phyloP scores from a whole-genome alignment of 2,797 vertebrate species.

The Trachurus trachurus region DNA sequence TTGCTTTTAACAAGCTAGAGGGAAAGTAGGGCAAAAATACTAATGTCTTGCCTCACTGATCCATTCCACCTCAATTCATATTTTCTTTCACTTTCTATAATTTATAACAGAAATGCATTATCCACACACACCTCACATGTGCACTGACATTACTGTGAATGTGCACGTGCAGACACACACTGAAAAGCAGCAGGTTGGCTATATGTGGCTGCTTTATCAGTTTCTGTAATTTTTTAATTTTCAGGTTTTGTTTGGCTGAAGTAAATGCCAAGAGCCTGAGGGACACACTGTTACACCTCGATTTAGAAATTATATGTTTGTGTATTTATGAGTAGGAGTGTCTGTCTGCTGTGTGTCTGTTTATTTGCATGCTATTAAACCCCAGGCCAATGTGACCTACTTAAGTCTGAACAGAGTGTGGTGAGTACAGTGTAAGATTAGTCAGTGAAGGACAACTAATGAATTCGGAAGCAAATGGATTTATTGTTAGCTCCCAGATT shows the following conservation, averaged over 20 bases:
- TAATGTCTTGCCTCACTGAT: conserved; percentile 79
- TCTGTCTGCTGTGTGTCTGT: conserved; percentile 3
- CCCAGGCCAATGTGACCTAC: conserved; percentile 11
- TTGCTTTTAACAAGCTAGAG: conserved; percentile 86
- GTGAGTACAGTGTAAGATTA: conserved; percentile 30
- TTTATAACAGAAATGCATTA: conserved; percentile 61
- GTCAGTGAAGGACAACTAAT: conserved; percentile 25
- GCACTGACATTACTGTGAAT: background rate
- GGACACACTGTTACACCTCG: conserved; percentile 4
- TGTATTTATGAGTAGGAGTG: background rate
- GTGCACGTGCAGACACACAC: background rate
- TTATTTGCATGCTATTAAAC: conserved; percentile 24
- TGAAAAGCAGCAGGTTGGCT: conserved; percentile 14
- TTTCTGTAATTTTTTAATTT: conserved; percentile 14
- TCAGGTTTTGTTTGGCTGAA: conserved; percentile 29
- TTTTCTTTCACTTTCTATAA: conserved; percentile 74
- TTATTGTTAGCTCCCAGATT: conserved; percentile 35
- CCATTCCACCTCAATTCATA: conserved; percentile 78
- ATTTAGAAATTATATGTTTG: conserved; percentile 23
- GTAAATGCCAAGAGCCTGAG: conserved; percentile 31
- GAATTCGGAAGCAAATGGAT: conserved; percentile 47
- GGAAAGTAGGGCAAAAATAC: conserved; percentile 85
- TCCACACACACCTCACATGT: conserved; percentile 17
- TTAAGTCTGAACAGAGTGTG: conserved; percentile 24
- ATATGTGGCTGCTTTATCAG: conserved; percentile 8